Evolutionary conservation across 2,797 vertebrate genomes (phyloP), one percentile per base, ranked within the genome.

Genomic region (Spea hammondii): DNA sequence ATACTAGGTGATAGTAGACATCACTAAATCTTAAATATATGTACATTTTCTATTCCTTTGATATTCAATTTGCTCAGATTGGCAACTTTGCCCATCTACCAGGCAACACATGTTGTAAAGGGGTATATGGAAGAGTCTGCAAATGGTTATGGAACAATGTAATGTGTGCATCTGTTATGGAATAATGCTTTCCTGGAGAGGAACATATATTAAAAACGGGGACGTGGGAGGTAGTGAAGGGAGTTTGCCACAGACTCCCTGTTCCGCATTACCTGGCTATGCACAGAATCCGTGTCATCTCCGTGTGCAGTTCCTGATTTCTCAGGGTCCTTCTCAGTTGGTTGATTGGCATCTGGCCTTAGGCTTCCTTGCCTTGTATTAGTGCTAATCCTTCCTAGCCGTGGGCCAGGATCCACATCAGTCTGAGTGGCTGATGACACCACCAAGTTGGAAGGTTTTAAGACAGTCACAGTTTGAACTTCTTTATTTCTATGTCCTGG

Each of bases 241-340:
- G 32, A 32, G 32, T 32, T 32, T 32, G 32, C 32, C 32, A 32
- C 32, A 32, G 32, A 32, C 32, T 32, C 32, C 32, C 32, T 32
- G 2, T 32, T 32, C 32, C 32, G 2, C 32, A 32, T 83, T 83
- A 94, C 93, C 92, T 93, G 93, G 84, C 89, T 91, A 64, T 88
- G 89, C 7, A 90, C 83, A 0, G 88, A 92, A 54, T 92, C 92
- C 0, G 82, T 86, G 17, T 91, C 89, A 2, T 89, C 87, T 53
- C 83, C 89, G 54, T 86, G 73, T 4, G 74, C 77, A 32, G 70
- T 12, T 53, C 65, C 75, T 5, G 79, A 55, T 60, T 82, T 82
- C 11, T 47, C 72, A 5, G 14, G 14, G 6, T 76, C 85, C 71
- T 74, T 79, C 1, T 92, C 89, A 0, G 89, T 91, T 78, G 91